Conservation (phyloP, 1,140 invertebrate genomes). For the Drosophila chauvacae region DNA sequence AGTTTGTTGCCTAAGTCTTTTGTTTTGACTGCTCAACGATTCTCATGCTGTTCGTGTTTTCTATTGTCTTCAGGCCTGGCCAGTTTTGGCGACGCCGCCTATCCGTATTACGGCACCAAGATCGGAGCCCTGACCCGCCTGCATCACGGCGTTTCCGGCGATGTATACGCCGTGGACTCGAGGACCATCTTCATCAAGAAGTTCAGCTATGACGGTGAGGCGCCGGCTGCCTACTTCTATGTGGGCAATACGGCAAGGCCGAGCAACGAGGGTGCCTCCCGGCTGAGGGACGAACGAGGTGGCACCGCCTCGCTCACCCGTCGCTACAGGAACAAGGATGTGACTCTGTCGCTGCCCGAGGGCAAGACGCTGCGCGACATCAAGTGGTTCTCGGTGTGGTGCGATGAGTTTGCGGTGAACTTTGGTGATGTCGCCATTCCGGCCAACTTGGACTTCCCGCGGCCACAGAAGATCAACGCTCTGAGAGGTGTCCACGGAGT, state of each 20-base stretch:
- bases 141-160: constrained; percentile 93
- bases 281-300: constrained; percentile 92
- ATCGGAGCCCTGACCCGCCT: constrained; percentile 91
- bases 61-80: constrained; percentile 41
- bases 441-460: constrained; percentile 91
- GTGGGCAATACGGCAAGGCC: constrained; percentile 89
- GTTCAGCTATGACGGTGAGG: constrained; percentile 95
- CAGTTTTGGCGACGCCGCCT: constrained; percentile 66
- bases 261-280: constrained; percentile 88
- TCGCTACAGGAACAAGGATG: constrained; percentile 90
- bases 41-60: constrained; percentile 33
- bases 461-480: constrained; percentile 91
- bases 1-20: constrained; percentile 82
- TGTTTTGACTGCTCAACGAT: constrained; percentile 53
- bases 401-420: constrained; percentile 94
- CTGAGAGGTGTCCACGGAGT: constrained; percentile 93
- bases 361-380: constrained; percentile 92
- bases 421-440: constrained; percentile 95
- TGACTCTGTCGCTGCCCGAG: constrained; percentile 94
- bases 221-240: constrained; percentile 95
- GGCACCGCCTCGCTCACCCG: constrained; percentile 88
- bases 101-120: constrained; percentile 90
- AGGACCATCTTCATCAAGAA: constrained; percentile 94
- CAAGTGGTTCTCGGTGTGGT: constrained; percentile 95
- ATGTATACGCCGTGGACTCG: constrained; percentile 94